Conservation (phyloP, 2,888 invertebrate species). For the Helleia helle region DNA sequence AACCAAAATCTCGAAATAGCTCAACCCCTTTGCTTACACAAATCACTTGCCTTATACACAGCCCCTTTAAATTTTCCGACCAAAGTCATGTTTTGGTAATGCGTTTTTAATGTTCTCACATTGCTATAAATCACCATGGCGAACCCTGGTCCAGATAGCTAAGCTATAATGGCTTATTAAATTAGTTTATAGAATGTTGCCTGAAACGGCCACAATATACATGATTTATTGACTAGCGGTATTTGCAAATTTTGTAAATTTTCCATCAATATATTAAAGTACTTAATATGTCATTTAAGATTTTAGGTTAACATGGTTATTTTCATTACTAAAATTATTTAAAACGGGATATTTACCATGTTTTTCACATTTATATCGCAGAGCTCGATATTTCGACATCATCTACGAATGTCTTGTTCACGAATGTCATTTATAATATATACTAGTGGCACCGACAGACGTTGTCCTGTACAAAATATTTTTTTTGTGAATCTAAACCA, state of each 20-base stretch:
- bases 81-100: constrained; percentile 72
- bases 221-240: constrained; percentile 1
- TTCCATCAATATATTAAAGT: background rate
- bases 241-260: background rate
- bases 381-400: no score
- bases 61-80: constrained; percentile 61
- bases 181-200: constrained; percentile 37
- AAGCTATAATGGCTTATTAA: constrained; percentile 72
- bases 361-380: no score
- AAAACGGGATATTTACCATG: no score
- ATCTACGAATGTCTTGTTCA: no score
- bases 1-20: constrained; percentile 10
- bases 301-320: no score
- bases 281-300: background rate
- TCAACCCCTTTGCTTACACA: constrained; percentile 32
- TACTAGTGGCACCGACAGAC: no score
- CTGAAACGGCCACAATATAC: constrained; percentile 13
- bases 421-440: no score
- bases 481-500: no score
- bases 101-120: constrained; percentile 74
- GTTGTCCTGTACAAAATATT: no score
- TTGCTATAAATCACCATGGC: constrained; percentile 69
- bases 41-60: constrained; percentile 48
- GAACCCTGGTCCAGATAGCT: constrained; percentile 69
- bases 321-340: no score